A percentile compares a stretch with the other conserved stretches of the same genome.
These are phyloP conservation scores for human (Homo sapiens) DNA, from an alignment of 2,113 vertebrate species.

Conservation along the genomic window GRCh38 chr1:27086001-27086500, in stretches of 20 bases:
- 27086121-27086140: background rate
- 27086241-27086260: background rate
- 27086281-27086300: background rate
- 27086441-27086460: background rate
- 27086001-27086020: background rate
- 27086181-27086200: background rate
- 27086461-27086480: background rate
- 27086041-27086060: fast-evolving
- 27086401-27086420: background rate
- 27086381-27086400: background rate
- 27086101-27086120: background rate
- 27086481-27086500: background rate
- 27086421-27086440: background rate
- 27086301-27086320: background rate
- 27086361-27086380: background rate
- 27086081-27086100: background rate
- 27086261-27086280: background rate
- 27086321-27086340: background rate
- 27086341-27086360: background rate
- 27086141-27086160: background rate
- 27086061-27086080: background rate
- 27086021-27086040: background rate
- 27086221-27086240: background rate
- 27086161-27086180: background rate
- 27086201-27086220: background rate